Percentiles rank a stretch among this genome's conserved stretches.
Evolutionary conservation across 2,888 invertebrate species (phyloP).

Genomic region (Drosophila kambysellisi): DNA sequence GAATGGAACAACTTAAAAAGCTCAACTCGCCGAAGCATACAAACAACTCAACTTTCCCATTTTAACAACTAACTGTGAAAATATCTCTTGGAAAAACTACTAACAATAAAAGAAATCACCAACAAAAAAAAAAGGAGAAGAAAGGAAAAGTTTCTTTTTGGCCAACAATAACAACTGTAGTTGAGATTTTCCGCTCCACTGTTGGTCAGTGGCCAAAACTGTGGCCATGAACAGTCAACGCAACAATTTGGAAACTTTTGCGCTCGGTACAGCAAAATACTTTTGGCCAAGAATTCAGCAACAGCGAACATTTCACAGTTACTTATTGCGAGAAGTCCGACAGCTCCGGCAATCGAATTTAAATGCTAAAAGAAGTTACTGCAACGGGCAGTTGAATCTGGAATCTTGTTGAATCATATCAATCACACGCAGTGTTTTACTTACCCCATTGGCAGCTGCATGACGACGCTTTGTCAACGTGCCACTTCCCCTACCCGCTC

Average conservation of each 20-base stretch:
- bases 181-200: not conserved
- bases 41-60: slow-evolving; percentile 15
- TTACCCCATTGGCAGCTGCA: slow-evolving; percentile 65
- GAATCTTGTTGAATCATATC: slow-evolving; percentile 53
- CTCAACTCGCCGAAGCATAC: slow-evolving; percentile 6
- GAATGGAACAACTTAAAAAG: slow-evolving; percentile 26
- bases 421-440: slow-evolving; percentile 73
- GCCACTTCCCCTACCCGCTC: slow-evolving; percentile 5
- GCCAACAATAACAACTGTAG: slow-evolving; percentile 17
- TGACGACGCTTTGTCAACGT: slow-evolving; percentile 62
- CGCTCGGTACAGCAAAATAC: slow-evolving; percentile 45
- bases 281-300: slow-evolving; percentile 39
- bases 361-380: slow-evolving; percentile 62
- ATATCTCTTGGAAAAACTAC: slow-evolving; percentile 20
- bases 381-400: slow-evolving; percentile 1
- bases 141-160: slow-evolving; percentile 41
- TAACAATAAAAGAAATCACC: not conserved
- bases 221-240: slow-evolving; percentile 45
- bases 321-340: slow-evolving; percentile 27
- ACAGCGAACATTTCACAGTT: slow-evolving; percentile 33
- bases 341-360: slow-evolving; percentile 60
- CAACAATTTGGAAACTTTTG: slow-evolving; percentile 56
- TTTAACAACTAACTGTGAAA: slow-evolving; percentile 28
- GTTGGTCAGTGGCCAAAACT: slow-evolving; percentile 33
- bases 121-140: not conserved